Evolutionary conservation across 1,140 invertebrate genomes (phyloP).

Genomic region (Pachypeltis micranthus): DNA sequence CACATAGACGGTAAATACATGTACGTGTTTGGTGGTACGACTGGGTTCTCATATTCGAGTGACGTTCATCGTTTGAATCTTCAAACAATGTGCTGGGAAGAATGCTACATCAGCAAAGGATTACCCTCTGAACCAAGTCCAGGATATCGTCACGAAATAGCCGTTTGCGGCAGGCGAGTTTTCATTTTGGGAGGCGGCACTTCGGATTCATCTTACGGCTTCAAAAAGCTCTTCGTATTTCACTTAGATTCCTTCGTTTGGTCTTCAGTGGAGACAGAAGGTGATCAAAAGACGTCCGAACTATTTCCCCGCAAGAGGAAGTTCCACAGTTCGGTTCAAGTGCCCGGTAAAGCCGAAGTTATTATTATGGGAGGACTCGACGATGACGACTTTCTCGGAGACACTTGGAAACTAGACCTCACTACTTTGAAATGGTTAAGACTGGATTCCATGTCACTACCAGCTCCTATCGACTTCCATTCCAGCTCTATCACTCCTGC

Average conservation of each 20-base stretch:
- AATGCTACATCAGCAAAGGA: constrained; percentile 52
- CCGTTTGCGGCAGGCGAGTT: constrained; percentile 55
- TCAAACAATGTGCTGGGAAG: constrained; percentile 54
- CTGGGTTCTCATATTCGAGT: constrained; percentile 66
- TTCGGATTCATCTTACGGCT: constrained; percentile 49
- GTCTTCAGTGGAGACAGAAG: constrained; percentile 46
- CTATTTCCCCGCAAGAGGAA: constrained; percentile 48
- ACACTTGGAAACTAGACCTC: constrained; percentile 70
- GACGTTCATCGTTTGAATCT: constrained; percentile 67
- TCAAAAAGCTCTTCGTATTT: constrained; percentile 60
- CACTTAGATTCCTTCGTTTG: constrained; percentile 53
- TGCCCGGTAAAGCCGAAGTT: constrained; percentile 36
- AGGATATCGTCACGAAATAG: constrained; percentile 72
- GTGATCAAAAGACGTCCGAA: constrained; percentile 36
- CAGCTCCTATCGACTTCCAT: constrained; percentile 70
- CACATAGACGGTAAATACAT: constrained; percentile 53
- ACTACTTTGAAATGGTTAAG: constrained; percentile 56
- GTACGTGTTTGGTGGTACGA: constrained; percentile 71
- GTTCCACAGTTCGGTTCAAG: constrained; percentile 69
- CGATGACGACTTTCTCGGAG: constrained; percentile 48
- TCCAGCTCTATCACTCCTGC: constrained; percentile 61
- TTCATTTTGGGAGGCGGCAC: constrained; percentile 76
- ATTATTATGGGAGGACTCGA: constrained; percentile 66
- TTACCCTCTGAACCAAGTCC: constrained; percentile 43
- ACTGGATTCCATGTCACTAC: constrained; percentile 48